Percentiles rank a stretch among this genome's conserved stretches.
Conservation (phyloP, 2,797 vertebrate species). For the Anguilla obscura region DNA sequence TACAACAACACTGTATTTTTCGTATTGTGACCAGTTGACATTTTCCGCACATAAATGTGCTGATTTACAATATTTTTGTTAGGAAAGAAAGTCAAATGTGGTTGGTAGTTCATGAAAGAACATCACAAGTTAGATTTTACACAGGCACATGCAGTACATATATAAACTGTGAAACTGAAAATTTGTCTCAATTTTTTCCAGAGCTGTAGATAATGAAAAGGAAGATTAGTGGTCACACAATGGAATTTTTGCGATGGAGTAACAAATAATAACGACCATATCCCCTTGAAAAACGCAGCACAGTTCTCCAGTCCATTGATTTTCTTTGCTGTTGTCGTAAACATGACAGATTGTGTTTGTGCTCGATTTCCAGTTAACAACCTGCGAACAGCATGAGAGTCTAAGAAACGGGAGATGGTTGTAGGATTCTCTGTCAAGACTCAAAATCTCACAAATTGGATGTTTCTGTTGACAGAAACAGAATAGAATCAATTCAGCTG, state of each 20-base stretch:
- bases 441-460: background rate
- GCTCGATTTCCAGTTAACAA: background rate
- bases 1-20: no score
- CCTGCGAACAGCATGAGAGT: background rate
- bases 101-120: no score
- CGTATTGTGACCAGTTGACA: no score
- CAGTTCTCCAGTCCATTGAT: background rate
- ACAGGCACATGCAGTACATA: no score
- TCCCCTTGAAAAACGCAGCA: background rate
- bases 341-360: background rate
- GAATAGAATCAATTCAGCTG: background rate
- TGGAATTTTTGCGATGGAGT: background rate
- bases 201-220: background rate
- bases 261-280: background rate
- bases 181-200: no score
- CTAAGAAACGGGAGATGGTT: background rate
- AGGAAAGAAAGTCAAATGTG: no score
- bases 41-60: no score
- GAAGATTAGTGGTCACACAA: background rate
- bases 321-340: background rate
- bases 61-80: no score
- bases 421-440: background rate
- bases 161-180: no score
- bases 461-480: background rate
- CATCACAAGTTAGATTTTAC: no score